Conservation (phyloP, 1,140 invertebrate genomes). For the Apis mellifera region Amel_HAv3.1 CM009937.2:379001-379500, state of each 20-base stretch:
- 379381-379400: not conserved
- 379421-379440: not conserved
- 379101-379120: no score
- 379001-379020: no score
- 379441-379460: not conserved
- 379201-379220: not conserved
- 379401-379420: not conserved
- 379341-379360: not conserved
- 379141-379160: not conserved
- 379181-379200: not conserved
- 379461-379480: not conserved
- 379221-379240: not conserved
- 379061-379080: not conserved
- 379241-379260: constrained; percentile 69
- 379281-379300: constrained; percentile 71
- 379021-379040: no score
- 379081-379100: not conserved
- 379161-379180: no score
- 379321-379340: constrained; percentile 21
- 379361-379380: not conserved
- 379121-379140: no score
- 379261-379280: constrained; percentile 78
- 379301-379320: constrained; percentile 30
- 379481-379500: no score
- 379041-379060: no score